A percentile compares a stretch with the other conserved stretches of the same genome.
phyloP scores from a whole-genome alignment of 2,888 invertebrate species.

The Zygogramma bicolorata region DNA sequence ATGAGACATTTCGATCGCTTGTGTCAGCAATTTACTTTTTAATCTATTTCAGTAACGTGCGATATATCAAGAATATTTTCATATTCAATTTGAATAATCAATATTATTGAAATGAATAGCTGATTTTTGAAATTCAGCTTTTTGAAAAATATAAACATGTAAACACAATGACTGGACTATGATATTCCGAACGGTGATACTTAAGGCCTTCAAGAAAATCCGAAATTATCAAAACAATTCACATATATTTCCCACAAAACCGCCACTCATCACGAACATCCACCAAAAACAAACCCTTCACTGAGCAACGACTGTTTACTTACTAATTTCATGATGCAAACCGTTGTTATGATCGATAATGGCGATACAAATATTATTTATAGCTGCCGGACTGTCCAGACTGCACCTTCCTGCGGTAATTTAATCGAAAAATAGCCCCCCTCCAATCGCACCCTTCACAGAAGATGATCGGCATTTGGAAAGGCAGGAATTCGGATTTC shows the following conservation, averaged over 20 bases:
- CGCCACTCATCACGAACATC: neutral
- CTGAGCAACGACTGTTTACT: conserved; percentile 28
- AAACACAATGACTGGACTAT: neutral
- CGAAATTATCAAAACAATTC: neutral
- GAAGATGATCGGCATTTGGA: conserved; percentile 66
- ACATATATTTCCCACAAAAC: neutral
- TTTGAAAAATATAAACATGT: neutral
- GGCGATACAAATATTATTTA: conserved; percentile 51
- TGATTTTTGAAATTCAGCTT: neutral
- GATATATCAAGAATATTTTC: too few species aligned
- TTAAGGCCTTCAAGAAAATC: neutral
- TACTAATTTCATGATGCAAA: conserved; percentile 53
- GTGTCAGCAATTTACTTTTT: too few species aligned
- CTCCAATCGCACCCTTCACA: conserved; percentile 20
- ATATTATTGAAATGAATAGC: too few species aligned
- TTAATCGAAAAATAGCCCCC: conserved; percentile 39
- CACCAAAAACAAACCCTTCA: neutral
- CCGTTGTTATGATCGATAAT: conserved; percentile 44
- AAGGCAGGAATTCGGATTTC: conserved; percentile 28
- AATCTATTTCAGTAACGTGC: too few species aligned
- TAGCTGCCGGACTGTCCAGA: conserved; percentile 39
- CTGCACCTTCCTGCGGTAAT: conserved; percentile 41
- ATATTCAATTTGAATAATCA: too few species aligned
- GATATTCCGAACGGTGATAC: neutral
- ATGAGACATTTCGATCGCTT: too few species aligned